phyloP scores from a whole-genome alignment of 2,797 vertebrate species.

The Myotis daubentonii region DNA sequence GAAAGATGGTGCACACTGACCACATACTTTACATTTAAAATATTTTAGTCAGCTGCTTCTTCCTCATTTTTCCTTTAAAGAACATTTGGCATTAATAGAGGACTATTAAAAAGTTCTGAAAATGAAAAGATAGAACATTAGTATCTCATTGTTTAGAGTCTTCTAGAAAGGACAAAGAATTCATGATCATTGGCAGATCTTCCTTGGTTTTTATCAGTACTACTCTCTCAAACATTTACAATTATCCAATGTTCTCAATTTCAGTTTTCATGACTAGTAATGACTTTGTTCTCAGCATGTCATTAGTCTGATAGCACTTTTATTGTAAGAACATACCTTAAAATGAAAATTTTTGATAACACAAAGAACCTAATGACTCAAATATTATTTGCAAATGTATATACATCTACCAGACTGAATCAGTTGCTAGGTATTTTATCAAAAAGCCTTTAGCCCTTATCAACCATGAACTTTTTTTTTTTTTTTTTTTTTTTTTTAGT shows the following conservation, averaged over 20 bases:
- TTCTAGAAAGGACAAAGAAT: conserved; percentile 13
- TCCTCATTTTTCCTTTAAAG: neutral
- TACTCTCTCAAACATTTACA: conserved; percentile 44
- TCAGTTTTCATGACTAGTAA: conserved; percentile 19
- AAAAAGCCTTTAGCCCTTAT: neutral
- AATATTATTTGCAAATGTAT: neutral
- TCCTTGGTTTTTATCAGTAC: neutral
- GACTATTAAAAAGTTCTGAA: neutral
- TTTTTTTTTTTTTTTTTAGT: neutral
- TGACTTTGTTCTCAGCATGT: neutral
- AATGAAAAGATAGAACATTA: conserved; percentile 11
- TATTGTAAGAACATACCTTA: conserved; percentile 24
- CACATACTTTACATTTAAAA: neutral
- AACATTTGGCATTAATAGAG: neutral
- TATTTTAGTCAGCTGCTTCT: neutral
- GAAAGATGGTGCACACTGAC: neutral
- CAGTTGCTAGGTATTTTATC: neutral
- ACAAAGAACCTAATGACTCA: neutral
- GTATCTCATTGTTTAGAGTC: neutral
- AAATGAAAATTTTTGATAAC: neutral
- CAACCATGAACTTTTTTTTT: neutral
- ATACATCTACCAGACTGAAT: neutral
- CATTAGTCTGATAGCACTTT: conserved; percentile 32
- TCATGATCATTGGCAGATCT: conserved; percentile 7
- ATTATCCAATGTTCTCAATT: neutral